Percentiles rank a stretch among this genome's conserved stretches.
Conservation (phyloP, 2,888 invertebrate species). For the Panorpa germanica region DNA sequence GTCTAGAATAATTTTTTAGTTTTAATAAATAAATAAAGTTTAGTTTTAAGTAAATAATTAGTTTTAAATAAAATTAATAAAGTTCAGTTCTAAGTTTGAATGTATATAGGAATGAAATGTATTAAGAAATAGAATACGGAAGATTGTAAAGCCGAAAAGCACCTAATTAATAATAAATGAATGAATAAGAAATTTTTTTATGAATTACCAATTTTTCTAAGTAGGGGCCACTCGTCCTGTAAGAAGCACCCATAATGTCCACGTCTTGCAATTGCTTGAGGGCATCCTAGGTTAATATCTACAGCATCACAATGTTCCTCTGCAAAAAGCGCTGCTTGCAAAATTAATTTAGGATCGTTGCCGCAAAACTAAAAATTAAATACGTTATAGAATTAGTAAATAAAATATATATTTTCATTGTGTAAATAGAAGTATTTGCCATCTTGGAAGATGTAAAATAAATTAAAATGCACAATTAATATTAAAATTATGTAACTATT, state of each 20-base stretch:
- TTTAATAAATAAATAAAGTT: too few relatives aligned
- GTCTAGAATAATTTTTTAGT: too few relatives aligned
- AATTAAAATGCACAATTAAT: too few relatives aligned
- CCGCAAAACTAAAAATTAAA: slow-evolving; percentile 72
- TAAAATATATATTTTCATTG: slow-evolving; percentile 9
- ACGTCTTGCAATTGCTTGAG: slow-evolving; percentile 90
- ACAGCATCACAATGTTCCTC: slow-evolving; percentile 83
- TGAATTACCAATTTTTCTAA: slow-evolving; percentile 56
- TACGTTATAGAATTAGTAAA: slow-evolving; percentile 9
- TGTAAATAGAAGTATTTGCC: background rate
- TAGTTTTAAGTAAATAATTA: too few relatives aligned
- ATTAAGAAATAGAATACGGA: too few relatives aligned
- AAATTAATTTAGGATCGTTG: slow-evolving; percentile 73
- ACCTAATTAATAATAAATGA: slow-evolving; percentile 4
- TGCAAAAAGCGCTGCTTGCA: slow-evolving; percentile 74
- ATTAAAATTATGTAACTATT: too few relatives aligned
- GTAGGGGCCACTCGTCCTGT: slow-evolving; percentile 86
- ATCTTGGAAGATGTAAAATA: too few relatives aligned
- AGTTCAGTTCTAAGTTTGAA: too few relatives aligned
- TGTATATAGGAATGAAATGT: too few relatives aligned
- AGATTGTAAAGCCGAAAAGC: too few relatives aligned
- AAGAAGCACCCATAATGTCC: slow-evolving; percentile 94
- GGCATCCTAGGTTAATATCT: slow-evolving; percentile 95
- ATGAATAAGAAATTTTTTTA: slow-evolving; percentile 3
- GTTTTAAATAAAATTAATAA: too few relatives aligned